Conservation (phyloP, 1,140 invertebrate genomes). For the Drosophila bipectinata region DNA sequence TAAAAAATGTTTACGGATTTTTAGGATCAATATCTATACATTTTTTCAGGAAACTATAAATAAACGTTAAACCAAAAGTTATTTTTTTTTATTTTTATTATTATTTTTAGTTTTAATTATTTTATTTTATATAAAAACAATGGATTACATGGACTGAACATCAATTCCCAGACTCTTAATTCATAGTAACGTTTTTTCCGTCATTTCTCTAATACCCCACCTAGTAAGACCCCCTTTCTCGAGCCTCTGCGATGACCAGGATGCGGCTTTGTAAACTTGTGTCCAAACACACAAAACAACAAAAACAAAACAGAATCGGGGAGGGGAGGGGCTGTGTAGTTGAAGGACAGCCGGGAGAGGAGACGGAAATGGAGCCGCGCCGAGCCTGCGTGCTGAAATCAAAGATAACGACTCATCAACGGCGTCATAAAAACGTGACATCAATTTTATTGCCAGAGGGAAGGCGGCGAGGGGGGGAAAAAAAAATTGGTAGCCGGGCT, state of each 20-base stretch:
- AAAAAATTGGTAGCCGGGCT: not conserved
- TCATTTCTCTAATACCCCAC: too few relatives aligned
- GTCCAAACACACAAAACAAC: conserved; percentile 7
- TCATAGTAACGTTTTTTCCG: too few relatives aligned
- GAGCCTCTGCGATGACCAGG: not conserved
- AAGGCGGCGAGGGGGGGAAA: not conserved
- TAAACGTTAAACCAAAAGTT: too few relatives aligned
- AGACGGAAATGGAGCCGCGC: conserved; percentile 18
- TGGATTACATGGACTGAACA: too few relatives aligned
- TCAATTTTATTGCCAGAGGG: conserved; percentile 71
- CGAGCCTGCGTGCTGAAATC: conserved; percentile 67
- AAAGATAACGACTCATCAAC: conserved; percentile 81
- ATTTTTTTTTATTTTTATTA: too few relatives aligned
- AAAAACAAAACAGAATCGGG: not conserved
- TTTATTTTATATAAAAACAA: too few relatives aligned
- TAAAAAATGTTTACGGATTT: too few relatives aligned
- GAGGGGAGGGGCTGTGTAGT: not conserved
- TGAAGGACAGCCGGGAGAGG: conserved; percentile 9
- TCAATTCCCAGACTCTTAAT: too few relatives aligned
- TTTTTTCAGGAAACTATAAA: too few relatives aligned
- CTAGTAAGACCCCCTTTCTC: not conserved
- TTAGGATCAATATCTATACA: too few relatives aligned
- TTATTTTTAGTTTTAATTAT: too few relatives aligned
- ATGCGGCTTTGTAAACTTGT: conserved; percentile 26
- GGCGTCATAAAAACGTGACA: conserved; percentile 81